Evolutionary conservation across 64 coral and sea anemone genomes (phyloP).

Genomic region (Stichodactyla helianthus): DNA sequence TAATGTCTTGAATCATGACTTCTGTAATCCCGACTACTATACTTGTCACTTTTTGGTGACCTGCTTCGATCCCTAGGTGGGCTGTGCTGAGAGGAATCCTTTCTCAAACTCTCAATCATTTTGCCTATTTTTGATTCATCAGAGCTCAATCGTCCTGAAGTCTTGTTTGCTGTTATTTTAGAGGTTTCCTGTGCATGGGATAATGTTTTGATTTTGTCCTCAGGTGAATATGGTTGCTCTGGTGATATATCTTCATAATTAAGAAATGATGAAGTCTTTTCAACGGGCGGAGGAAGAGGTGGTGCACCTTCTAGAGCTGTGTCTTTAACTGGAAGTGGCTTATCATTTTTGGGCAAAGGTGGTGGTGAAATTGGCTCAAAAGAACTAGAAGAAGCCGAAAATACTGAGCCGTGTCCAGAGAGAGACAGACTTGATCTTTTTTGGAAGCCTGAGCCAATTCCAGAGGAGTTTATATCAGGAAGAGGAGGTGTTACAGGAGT

Average conservation of each 20-base stretch:
- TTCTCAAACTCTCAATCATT: constrained; percentile 58
- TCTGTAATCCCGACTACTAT: constrained; percentile 27
- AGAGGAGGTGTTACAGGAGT: background rate
- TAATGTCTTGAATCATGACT: constrained; percentile 53
- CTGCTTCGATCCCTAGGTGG: constrained; percentile 52
- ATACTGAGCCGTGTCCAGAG: constrained; percentile 34
- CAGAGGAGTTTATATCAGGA: background rate
- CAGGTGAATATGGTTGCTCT: constrained; percentile 65
- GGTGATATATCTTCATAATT: constrained; percentile 92
- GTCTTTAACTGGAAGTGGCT: constrained; percentile 13
- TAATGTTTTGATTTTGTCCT: background rate
- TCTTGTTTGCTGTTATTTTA: background rate
- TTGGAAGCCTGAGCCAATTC: background rate
- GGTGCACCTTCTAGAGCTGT: constrained; percentile 21
- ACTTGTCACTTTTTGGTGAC: constrained; percentile 55
- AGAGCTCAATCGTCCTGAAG: background rate
- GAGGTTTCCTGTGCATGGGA: background rate
- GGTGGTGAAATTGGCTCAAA: constrained; percentile 99
- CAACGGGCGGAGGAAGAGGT: constrained; percentile 51
- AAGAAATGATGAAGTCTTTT: constrained; percentile 47
- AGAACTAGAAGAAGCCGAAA: constrained; percentile 46
- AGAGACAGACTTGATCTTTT: background rate
- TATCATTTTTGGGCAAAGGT: constrained; percentile 44
- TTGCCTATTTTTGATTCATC: constrained; percentile 59
- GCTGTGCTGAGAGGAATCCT: constrained; percentile 42